Conservation (phyloP, 2,888 invertebrate genomes). For the Microdon myrmicae region DNA sequence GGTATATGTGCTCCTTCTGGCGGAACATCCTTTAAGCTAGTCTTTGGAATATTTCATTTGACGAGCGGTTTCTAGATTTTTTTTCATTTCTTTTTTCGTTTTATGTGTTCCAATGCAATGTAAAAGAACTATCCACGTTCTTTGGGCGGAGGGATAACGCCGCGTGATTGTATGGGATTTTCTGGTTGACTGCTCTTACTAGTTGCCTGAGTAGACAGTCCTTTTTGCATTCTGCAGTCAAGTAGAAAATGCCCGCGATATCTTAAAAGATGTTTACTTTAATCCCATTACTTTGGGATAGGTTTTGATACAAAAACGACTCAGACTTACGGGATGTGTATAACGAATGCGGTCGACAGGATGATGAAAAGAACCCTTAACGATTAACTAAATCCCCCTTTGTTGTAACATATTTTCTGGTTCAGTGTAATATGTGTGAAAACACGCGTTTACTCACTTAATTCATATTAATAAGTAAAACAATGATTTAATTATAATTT, state of each 20-base stretch:
- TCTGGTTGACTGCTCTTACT: constrained; percentile 34
- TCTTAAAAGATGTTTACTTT: constrained; percentile 34
- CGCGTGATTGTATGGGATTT: constrained; percentile 40
- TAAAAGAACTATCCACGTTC: constrained; percentile 24
- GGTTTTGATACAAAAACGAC: constrained; percentile 17
- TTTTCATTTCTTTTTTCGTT: background rate
- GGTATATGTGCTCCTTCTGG: constrained; percentile 7
- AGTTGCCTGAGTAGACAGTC: constrained; percentile 40
- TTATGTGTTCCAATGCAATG: constrained; percentile 3
- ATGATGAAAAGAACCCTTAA: too few species aligned
- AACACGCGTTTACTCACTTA: too few species aligned
- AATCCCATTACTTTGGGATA: constrained; percentile 42
- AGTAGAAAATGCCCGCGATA: constrained; percentile 40
- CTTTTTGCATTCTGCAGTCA: constrained; percentile 43
- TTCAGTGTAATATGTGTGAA: too few species aligned
- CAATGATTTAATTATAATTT: too few species aligned
- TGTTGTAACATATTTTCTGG: too few species aligned
- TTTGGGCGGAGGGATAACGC: constrained; percentile 33
- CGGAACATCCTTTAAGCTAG: constrained; percentile 24
- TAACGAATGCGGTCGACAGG: too few species aligned
- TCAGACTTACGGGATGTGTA: too few species aligned
- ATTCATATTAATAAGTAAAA: too few species aligned
- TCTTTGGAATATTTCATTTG: constrained; percentile 29
- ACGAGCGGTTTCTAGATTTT: constrained; percentile 10
- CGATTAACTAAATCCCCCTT: too few species aligned